A percentile compares a stretch with the other conserved stretches of the same genome.
phyloP scores from a whole-genome alignment of 2,888 invertebrate species.

The Calephelis perditalis region DNA sequence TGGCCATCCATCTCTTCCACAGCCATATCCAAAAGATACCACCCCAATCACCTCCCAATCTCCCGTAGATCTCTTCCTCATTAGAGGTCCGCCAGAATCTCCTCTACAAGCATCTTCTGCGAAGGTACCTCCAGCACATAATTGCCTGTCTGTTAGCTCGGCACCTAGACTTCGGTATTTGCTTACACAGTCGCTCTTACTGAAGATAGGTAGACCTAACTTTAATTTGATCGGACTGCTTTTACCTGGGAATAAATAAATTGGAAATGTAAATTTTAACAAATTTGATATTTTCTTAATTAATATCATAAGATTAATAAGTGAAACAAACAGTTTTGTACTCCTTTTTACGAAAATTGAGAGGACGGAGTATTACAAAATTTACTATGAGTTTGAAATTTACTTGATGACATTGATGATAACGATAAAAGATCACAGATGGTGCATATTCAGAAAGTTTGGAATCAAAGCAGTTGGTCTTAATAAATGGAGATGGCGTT shows the following conservation, averaged over 20 bases:
- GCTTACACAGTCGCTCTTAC: conserved; percentile 68
- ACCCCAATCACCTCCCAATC: conserved; percentile 80
- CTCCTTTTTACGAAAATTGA: too few species aligned
- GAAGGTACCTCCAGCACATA: conserved; percentile 84
- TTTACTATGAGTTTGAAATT: too few species aligned
- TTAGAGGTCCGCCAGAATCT: conserved; percentile 88
- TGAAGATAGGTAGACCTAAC: conserved; percentile 77
- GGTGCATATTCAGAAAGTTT: too few species aligned
- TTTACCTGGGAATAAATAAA: conserved; percentile 44
- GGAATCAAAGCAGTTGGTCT: too few species aligned
- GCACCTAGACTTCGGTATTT: conserved; percentile 72
- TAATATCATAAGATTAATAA: too few species aligned
- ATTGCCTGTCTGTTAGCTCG: conserved; percentile 70
- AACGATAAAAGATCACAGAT: too few species aligned
- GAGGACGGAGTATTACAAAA: too few species aligned
- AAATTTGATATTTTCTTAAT: too few species aligned
- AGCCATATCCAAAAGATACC: conserved; percentile 83
- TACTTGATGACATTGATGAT: too few species aligned
- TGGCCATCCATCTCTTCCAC: conserved; percentile 81
- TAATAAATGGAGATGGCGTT: too few species aligned
- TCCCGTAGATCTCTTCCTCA: conserved; percentile 72
- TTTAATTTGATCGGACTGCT: conserved; percentile 81
- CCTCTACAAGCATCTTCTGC: conserved; percentile 85
- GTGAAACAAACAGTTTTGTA: too few species aligned
- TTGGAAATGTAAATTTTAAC: too few species aligned